A percentile compares a stretch with the other conserved stretches of the same genome.
These are phyloP conservation scores for Argynnis bischoffii DNA, from an alignment of 2,888 invertebrate genomes.

Conservation along the genomic window DNA sequence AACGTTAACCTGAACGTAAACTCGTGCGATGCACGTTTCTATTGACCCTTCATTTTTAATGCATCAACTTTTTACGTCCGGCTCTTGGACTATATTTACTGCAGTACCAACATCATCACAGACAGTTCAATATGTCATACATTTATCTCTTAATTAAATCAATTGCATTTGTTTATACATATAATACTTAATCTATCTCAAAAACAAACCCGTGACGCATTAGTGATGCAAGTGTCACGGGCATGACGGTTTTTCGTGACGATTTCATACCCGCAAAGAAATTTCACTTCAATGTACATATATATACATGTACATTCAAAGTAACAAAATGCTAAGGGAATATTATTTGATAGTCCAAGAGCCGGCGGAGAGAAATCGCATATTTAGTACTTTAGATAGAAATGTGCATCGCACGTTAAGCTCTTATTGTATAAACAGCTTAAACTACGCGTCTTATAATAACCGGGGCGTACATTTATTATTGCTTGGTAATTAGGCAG, in stretches of 20 bases:
- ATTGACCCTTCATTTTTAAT: not conserved
- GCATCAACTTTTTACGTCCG: not conserved
- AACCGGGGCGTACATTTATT: constrained; percentile 32
- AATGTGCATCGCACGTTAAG: constrained; percentile 12
- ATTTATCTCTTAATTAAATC: not conserved
- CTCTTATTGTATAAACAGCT: constrained; percentile 10
- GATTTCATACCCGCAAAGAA: too few species aligned
- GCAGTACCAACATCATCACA: not conserved
- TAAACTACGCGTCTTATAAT: constrained; percentile 18
- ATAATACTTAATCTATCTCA: too few species aligned
- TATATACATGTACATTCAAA: not conserved
- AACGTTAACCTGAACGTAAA: not conserved
- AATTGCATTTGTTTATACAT: too few species aligned
- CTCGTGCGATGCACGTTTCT: not conserved
- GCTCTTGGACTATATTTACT: constrained; percentile 3
- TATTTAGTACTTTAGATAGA: not conserved
- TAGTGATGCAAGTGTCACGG: too few species aligned
- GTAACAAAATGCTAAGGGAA: not conserved
- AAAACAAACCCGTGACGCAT: too few species aligned
- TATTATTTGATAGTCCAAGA: not conserved
- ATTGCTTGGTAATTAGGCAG: constrained; percentile 52
- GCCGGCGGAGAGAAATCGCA: not conserved
- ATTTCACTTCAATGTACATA: not conserved
- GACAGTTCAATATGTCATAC: not conserved
- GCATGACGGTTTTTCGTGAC: too few species aligned